Base-by-base conservation (phyloP, 2,113 vertebrate genomes). In the Harpagus bidentatus region DNA sequence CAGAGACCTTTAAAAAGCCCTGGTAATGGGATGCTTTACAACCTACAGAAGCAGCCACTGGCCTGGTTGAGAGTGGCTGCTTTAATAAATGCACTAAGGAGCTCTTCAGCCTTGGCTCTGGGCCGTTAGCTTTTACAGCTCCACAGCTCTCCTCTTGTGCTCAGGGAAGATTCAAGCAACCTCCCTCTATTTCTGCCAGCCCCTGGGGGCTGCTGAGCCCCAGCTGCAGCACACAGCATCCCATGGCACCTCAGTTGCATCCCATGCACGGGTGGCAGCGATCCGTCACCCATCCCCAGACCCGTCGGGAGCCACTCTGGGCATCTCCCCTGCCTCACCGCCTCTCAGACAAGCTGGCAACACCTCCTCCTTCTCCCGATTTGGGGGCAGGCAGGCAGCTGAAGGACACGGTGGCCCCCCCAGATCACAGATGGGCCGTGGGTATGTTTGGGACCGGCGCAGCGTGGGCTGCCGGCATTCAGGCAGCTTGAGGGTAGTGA, bases 171-270 rank as follows among this genome's bases (percentile, higher is more conserved):
- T 52, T 29, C 40, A 28, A 72, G 15, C 43, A 77, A 29, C 31
- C 16, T 26, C 55, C 13, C 55, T 45, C n/a, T 48, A 4, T 36
- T 83, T 71, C 58, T 72, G 48, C 53, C 56, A 52, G 73, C 16
- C 62, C 74, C 28, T 1, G 13, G 32, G 43, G 45, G 81, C 18
- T 5, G 9, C 15, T 0, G 3, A 45, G 50, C 13, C 29, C 31
- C n/a, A 72, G 83, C 48, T 87, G 61, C 86, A 80, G 96, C 18
- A 97, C 93, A 62, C 4, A 8, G 58, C 77, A 76, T 94, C 86
- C 86, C 82, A 42, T 3, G 4, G 52, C 47, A 48, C n/a, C 70
- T 85, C 9, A 19, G 89, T 72, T 20, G 23, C 42, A 16, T 82
- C 86, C 94, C 88, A 65, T 2, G 3, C 31, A 66, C 2, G 34